These are phyloP conservation scores for Oncorhynchus clarkii DNA, from an alignment of 2,113 vertebrate species.

Conservation along the genomic window DNA sequence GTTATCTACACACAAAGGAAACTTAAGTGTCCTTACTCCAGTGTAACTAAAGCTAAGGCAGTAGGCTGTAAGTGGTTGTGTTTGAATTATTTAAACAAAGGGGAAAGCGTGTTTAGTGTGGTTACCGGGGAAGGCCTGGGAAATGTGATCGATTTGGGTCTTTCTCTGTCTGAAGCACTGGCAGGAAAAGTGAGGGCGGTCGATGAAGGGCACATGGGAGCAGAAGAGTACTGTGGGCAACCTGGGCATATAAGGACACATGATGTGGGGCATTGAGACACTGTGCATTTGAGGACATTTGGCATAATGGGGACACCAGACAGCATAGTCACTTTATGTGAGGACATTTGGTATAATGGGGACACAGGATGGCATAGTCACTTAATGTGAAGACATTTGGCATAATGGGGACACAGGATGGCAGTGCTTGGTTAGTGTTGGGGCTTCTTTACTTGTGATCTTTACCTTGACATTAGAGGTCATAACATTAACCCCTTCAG, in stretches of 20 bases:
- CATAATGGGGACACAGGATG: too few relatives aligned
- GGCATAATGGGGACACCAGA: too few relatives aligned
- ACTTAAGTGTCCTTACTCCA: not conserved
- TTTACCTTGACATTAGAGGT: too few relatives aligned
- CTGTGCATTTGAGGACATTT: too few relatives aligned
- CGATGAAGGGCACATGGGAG: not conserved
- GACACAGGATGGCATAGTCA: too few relatives aligned
- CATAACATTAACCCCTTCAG: too few relatives aligned
- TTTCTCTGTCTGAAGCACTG: not conserved
- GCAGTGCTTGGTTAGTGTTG: too few relatives aligned
- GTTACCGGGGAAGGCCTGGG: not conserved
- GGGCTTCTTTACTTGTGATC: too few relatives aligned
- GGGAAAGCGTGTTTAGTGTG: not conserved
- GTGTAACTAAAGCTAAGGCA: slow-evolving; percentile 1
- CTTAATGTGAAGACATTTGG: too few relatives aligned
- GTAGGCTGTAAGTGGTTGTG: not conserved
- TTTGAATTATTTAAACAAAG: not conserved
- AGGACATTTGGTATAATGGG: too few relatives aligned
- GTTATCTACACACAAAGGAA: not conserved
- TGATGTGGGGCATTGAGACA: too few relatives aligned
- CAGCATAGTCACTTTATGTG: too few relatives aligned
- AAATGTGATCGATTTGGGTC: not conserved
- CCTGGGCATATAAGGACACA: not conserved
- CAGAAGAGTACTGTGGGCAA: not conserved
- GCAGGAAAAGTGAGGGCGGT: not conserved